A percentile compares a stretch with the other conserved stretches of the same genome.
phyloP scores from a whole-genome alignment of 92 coral and sea anemone species.

The Porites rus region DNA sequence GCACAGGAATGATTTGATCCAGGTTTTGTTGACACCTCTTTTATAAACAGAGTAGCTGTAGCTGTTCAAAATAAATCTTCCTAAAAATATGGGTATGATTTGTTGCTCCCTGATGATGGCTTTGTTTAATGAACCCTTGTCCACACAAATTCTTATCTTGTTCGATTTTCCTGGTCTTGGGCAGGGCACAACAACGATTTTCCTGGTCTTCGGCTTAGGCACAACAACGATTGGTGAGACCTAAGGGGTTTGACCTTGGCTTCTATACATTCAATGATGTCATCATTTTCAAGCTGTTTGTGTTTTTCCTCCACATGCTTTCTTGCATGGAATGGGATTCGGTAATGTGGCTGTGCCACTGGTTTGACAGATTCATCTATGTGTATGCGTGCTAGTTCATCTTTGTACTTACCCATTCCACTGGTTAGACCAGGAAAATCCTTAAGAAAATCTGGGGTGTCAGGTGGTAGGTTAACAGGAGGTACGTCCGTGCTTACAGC shows the following conservation, averaged over 20 bases:
- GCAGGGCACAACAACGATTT: too few species aligned
- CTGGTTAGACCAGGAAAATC: constrained; percentile 52
- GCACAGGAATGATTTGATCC: too few species aligned
- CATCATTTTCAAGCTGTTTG: too few species aligned
- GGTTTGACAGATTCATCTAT: constrained; percentile 68
- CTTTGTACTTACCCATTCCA: constrained; percentile 63
- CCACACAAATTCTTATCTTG: constrained; percentile 79
- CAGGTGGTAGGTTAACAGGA: constrained; percentile 43
- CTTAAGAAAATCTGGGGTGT: constrained; percentile 45
- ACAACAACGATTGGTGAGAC: constrained; percentile 75
- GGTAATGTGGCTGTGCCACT: constrained; percentile 61
- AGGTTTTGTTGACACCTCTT: too few species aligned
- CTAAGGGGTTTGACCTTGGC: constrained; percentile 66
- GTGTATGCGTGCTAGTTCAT: constrained; percentile 66
- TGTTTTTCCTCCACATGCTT: not conserved
- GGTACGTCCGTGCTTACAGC: constrained; percentile 53
- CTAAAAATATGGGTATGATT: constrained; percentile 41
- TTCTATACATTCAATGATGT: too few species aligned
- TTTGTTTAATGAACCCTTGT: constrained; percentile 63
- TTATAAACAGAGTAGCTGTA: too few species aligned
- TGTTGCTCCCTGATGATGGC: constrained; percentile 74
- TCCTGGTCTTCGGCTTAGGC: constrained; percentile 71
- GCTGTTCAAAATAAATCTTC: too few species aligned
- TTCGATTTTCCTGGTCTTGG: too few species aligned
- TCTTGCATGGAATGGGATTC: constrained; percentile 60